A percentile compares a stretch with the other conserved stretches of the same genome.
These are phyloP conservation scores for Invenusta paracnida DNA, from an alignment of 2,888 invertebrate species.

Conservation along the genomic window DNA sequence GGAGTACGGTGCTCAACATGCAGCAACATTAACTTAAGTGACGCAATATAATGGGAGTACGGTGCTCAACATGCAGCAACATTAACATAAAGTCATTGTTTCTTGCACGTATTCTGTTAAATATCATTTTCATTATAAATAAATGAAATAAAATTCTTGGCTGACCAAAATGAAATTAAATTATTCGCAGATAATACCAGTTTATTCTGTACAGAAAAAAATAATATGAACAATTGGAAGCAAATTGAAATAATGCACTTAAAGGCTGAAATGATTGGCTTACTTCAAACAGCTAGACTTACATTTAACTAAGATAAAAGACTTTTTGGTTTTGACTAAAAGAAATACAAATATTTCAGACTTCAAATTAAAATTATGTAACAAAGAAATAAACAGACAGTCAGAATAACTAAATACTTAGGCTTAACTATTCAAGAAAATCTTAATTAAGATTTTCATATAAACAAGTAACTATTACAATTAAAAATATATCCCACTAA, in stretches of 20 bases:
- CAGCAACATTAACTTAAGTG: too few species aligned
- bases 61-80: too few species aligned
- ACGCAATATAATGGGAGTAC: too few species aligned
- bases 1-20: too few species aligned
- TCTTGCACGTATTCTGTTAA: too few species aligned
- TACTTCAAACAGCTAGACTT: background rate
- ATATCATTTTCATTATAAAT: background rate
- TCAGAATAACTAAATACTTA: background rate
- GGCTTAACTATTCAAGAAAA: background rate
- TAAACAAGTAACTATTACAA: background rate
- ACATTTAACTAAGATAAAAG: background rate
- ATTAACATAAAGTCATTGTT: too few species aligned
- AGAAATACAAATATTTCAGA: background rate
- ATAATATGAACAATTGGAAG: background rate
- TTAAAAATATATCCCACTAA: background rate
- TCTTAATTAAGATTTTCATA: background rate
- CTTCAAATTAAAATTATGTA: background rate
- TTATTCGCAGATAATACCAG: background rate
- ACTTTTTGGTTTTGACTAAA: too few species aligned
- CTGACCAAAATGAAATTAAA: background rate
- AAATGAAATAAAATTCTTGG: background rate
- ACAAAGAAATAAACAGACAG: background rate
- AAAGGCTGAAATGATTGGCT: background rate
- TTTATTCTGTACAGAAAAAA: background rate
- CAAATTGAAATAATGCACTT: background rate